Percentiles rank a stretch among this genome's conserved stretches.
Conservation (phyloP, 2,113 vertebrate genomes). For the Onychostruthus taczanowskii region DNA sequence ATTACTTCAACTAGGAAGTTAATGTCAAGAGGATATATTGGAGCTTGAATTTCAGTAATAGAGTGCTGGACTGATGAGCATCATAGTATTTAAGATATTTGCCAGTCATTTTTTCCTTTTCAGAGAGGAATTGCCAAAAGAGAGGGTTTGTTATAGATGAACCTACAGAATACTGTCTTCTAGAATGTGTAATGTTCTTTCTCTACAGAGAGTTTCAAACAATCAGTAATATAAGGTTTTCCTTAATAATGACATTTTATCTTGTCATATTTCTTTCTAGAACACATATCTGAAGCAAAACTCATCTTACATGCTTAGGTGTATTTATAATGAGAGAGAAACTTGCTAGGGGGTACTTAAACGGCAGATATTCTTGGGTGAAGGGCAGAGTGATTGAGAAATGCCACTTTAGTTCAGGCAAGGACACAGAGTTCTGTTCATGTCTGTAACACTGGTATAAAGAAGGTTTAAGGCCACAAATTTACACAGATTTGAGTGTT, state of each 20-base stretch:
- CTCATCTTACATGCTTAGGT: neutral
- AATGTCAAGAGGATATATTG: conserved; percentile 20
- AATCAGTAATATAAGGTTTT: neutral
- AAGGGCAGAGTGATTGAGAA: neutral
- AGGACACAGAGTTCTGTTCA: neutral
- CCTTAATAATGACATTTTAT: neutral
- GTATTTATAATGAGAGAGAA: neutral
- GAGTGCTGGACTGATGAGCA: neutral
- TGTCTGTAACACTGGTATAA: neutral
- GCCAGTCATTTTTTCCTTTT: neutral
- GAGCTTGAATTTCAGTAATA: conserved; percentile 2
- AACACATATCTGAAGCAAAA: neutral
- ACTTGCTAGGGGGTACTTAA: neutral
- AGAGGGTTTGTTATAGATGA: neutral
- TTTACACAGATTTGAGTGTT: neutral
- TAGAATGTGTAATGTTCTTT: neutral
- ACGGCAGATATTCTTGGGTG: neutral
- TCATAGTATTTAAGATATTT: neutral
- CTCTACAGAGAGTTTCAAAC: neutral
- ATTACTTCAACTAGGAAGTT: conserved; percentile 28
- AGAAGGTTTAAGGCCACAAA: neutral
- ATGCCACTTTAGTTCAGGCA: neutral
- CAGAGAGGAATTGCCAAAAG: neutral
- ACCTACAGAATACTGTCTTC: neutral
- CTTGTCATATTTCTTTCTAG: neutral